Percentiles rank a stretch among this genome's conserved stretches.
phyloP scores from a whole-genome alignment of 2,797 vertebrate species.

The Chrosomus eos region DNA sequence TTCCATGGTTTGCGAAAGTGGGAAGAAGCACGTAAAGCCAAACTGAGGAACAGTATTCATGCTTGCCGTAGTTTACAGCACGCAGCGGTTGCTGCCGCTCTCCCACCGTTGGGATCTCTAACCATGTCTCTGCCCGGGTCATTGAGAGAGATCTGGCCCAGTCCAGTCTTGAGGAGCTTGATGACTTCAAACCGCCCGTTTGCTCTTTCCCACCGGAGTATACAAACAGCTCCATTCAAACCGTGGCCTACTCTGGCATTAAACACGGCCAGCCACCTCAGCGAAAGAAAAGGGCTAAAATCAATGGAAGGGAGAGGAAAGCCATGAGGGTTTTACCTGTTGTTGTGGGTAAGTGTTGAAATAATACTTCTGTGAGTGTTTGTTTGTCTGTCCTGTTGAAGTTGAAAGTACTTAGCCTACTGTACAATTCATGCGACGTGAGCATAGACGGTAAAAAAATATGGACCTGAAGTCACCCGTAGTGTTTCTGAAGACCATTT shows the following conservation, averaged over 20 bases:
- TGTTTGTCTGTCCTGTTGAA: neutral
- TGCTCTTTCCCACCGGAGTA: conserved; percentile 78
- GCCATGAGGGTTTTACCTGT: conserved; percentile 92
- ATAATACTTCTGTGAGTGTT: neutral
- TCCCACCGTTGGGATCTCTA: conserved; percentile 67
- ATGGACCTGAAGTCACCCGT: too few species aligned
- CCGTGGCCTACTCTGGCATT: conserved; percentile 72
- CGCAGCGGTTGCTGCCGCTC: conserved; percentile 33
- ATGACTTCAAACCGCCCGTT: conserved; percentile 66
- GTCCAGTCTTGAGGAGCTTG: conserved; percentile 72
- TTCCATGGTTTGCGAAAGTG: conserved; percentile 88
- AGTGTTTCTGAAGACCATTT: too few species aligned
- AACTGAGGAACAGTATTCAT: conserved; percentile 82
- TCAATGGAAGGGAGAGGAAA: conserved; percentile 88
- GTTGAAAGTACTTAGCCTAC: neutral
- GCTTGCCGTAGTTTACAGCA: conserved; percentile 78
- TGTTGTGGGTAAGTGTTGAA: conserved; percentile 85
- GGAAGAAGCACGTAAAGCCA: conserved; percentile 88
- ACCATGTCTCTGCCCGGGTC: conserved; percentile 74
- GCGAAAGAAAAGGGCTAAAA: conserved; percentile 80
- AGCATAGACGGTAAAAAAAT: neutral
- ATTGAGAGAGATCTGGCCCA: conserved; percentile 76
- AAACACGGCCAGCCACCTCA: conserved; percentile 59
- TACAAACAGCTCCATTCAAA: conserved; percentile 76
- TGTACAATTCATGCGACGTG: neutral